Conservation (phyloP, 2,113 vertebrate species). For the Rousettus leschenaultii region DNA sequence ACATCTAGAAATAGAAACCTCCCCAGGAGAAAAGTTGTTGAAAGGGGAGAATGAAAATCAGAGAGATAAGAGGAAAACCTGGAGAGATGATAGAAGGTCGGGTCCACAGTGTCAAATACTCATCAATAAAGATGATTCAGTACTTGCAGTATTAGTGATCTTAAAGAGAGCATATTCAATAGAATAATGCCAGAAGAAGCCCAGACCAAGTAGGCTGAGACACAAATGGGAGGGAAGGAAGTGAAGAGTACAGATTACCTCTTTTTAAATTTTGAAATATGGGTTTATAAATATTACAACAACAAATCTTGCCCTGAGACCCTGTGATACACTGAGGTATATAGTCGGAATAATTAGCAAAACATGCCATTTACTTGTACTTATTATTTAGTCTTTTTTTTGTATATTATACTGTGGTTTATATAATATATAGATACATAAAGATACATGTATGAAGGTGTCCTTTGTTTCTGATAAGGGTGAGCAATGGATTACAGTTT, state of each 20-base stretch:
- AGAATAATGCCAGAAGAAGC: not conserved
- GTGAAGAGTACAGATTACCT: not conserved
- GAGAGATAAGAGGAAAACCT: not conserved
- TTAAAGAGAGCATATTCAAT: not conserved
- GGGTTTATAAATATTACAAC: slow-evolving; percentile 5
- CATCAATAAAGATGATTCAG: not conserved
- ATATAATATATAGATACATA: not conserved
- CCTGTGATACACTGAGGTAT: not conserved
- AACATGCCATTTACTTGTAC: not conserved
- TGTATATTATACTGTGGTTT: not conserved
- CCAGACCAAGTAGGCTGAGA: not conserved
- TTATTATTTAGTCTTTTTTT: not conserved
- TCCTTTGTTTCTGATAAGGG: not conserved
- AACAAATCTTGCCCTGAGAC: not conserved
- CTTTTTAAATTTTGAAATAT: slow-evolving; percentile 21
- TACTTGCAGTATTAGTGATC: not conserved
- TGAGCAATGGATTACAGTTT: not conserved
- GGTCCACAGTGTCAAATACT: not conserved
- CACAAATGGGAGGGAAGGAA: not conserved
- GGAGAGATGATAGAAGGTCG: not conserved
- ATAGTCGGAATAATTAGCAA: not conserved
- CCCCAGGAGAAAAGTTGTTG: not conserved
- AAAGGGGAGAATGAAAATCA: not conserved
- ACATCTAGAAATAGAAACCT: not conserved
- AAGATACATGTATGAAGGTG: not conserved